Evolutionary conservation across 2,888 invertebrate genomes (phyloP), one percentile per base, ranked within the genome.

Genomic region (Agonopterix subpropinquella): DNA sequence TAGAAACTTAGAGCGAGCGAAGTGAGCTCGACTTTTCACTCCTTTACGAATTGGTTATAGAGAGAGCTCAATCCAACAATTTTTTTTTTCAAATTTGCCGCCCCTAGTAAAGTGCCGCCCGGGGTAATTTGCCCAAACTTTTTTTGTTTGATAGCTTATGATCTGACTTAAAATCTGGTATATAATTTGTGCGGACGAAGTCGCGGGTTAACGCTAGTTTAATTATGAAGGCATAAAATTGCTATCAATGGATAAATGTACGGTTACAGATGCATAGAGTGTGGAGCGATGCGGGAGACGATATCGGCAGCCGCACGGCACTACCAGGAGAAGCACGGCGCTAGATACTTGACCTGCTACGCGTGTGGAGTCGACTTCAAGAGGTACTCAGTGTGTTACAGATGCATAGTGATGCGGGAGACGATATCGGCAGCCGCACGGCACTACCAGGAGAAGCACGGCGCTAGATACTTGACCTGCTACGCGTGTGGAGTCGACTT

Each of bases 331-430:
- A 77, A 70, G 18, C 87, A 87, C 49, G 87, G 87, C 0, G 60
- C 66, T 1, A 62, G 80, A 41, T 86, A 84, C 46, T 67, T 85
- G 0, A 62, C 68, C 7, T 87, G 87, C 47, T 83, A 61, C 44
- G 78, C 85, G 4, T 87, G 87, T 52, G 85, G 86, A 11, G 73
- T 66, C 0, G 77, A 78, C 48, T 86, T 80, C 53, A 76, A 78
- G 57, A 77, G 80, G 87, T 85, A 55, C 11, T 39, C 39, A 10
- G 2, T n/a, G 7, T n/a, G 28, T 61, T 57, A 2, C 63, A 87
- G 87, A 46, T 86, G 87, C 56, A 43, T 56, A 1, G 37, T 41
- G 0, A 44, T 65, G 5, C 58, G 63, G 0, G 64, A 62, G 0
- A 62, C 74, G 0, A 49, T 70, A 35, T 65, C 73, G 0, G 73